These are phyloP conservation scores for Chloroceryle amazona DNA, from an alignment of 2,797 vertebrate genomes.

Conservation along the genomic window DNA sequence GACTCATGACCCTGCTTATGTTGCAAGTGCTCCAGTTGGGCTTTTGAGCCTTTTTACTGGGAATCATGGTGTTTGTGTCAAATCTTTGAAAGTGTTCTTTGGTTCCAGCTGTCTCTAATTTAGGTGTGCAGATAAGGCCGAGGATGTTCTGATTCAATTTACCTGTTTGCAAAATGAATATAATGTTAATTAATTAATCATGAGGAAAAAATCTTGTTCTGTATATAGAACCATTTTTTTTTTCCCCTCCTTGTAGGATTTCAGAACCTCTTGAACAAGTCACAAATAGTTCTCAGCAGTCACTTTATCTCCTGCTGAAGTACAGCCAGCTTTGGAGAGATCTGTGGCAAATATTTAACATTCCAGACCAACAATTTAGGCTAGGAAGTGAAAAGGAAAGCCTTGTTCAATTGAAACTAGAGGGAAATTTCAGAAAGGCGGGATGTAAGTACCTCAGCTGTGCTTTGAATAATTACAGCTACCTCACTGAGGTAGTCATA, in stretches of 20 bases:
- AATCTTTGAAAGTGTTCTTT: background rate
- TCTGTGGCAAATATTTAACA: constrained; percentile 71
- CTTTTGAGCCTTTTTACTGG: background rate
- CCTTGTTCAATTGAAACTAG: constrained; percentile 47
- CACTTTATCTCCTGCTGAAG: constrained; percentile 51
- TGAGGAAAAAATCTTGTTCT: background rate
- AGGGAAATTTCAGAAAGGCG: background rate
- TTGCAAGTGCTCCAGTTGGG: background rate
- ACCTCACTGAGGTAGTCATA: background rate
- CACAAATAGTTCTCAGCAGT: constrained; percentile 33
- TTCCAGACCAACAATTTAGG: constrained; percentile 54
- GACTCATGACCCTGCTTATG: background rate
- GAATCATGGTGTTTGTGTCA: background rate
- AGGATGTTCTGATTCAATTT: background rate
- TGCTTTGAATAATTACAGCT: constrained; percentile 26
- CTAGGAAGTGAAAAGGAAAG: constrained; percentile 58
- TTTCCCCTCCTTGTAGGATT: background rate
- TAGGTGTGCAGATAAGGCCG: background rate
- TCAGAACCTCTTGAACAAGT: constrained; percentile 41
- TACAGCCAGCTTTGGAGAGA: constrained; percentile 46
- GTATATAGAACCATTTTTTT: background rate
- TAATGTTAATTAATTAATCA: background rate
- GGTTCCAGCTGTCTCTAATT: background rate
- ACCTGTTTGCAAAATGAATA: background rate
- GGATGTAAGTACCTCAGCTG: background rate